phyloP scores from a whole-genome alignment of 2,797 vertebrate genomes.

The Sarcoramphus papa region DNA sequence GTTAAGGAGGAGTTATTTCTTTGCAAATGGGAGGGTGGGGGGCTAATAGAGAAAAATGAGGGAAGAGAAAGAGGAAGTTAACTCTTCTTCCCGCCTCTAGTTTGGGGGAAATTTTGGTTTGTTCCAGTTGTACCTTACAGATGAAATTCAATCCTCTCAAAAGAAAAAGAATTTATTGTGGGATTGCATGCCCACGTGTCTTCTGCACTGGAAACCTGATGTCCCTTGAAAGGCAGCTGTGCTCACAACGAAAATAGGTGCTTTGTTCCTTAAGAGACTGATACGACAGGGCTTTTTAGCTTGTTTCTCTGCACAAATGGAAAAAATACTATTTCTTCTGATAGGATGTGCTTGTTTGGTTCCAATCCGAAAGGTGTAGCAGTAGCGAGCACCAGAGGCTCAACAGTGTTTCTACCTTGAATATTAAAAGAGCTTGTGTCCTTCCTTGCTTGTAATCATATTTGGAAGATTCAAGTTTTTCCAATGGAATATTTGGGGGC shows the following conservation, averaged over 20 bases:
- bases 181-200: background rate
- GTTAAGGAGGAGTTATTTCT: background rate
- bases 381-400: background rate
- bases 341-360: background rate
- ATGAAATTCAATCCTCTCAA: background rate
- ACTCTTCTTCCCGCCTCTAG: background rate
- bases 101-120: background rate
- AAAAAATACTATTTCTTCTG: background rate
- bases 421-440: background rate
- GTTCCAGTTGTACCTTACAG: background rate
- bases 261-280: background rate
- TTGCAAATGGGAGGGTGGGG: background rate
- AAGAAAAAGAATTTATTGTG: background rate
- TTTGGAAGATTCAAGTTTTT: constrained; percentile 17
- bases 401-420: background rate
- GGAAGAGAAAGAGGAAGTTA: background rate
- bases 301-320: background rate
- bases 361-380: background rate
- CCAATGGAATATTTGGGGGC: constrained; percentile 42
- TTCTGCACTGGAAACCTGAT: background rate
- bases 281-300: background rate
- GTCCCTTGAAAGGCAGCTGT: background rate
- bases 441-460: background rate
- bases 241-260: background rate
- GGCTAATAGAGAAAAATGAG: background rate